phyloP scores from a whole-genome alignment of 2,113 vertebrate genomes.

The Burhinus oedicnemus region DNA sequence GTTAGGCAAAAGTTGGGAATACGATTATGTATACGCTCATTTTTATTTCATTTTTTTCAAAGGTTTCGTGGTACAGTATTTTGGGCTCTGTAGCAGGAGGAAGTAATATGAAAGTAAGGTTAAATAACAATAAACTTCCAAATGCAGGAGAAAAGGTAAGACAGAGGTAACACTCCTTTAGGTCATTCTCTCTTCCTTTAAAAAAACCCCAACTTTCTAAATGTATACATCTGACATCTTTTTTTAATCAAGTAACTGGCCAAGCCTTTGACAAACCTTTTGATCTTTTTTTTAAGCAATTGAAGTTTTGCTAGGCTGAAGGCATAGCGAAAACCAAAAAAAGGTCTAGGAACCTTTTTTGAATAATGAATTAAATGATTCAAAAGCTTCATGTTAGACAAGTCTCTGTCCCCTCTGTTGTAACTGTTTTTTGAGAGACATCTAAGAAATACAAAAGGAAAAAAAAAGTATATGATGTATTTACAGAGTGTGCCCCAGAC shows the following conservation, averaged over 20 bases:
- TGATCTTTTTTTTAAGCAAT: background rate
- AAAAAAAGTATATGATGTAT: background rate
- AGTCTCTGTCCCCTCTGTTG: background rate
- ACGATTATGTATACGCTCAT: background rate
- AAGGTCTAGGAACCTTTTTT: background rate
- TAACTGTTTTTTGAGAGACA: background rate
- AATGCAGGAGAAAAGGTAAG: constrained; percentile 89
- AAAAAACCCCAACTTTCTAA: background rate
- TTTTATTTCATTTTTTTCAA: constrained; percentile 7
- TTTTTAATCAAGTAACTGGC: background rate
- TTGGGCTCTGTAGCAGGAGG: constrained; percentile 80
- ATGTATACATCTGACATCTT: background rate
- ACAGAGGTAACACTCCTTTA: background rate
- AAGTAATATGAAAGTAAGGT: constrained; percentile 83
- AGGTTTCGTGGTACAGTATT: constrained; percentile 93
- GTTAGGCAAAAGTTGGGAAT: background rate
- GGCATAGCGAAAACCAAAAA: background rate
- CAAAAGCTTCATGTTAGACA: background rate
- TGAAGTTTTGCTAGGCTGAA: background rate
- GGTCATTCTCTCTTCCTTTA: background rate
- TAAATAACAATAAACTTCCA: constrained; percentile 83
- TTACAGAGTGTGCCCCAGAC: background rate
- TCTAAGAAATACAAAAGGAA: background rate
- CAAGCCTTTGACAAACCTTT: background rate
- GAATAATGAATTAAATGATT: background rate